These are phyloP conservation scores for Bungarus multicinctus DNA, from an alignment of 2,113 vertebrate genomes.

Conservation along the genomic window DNA sequence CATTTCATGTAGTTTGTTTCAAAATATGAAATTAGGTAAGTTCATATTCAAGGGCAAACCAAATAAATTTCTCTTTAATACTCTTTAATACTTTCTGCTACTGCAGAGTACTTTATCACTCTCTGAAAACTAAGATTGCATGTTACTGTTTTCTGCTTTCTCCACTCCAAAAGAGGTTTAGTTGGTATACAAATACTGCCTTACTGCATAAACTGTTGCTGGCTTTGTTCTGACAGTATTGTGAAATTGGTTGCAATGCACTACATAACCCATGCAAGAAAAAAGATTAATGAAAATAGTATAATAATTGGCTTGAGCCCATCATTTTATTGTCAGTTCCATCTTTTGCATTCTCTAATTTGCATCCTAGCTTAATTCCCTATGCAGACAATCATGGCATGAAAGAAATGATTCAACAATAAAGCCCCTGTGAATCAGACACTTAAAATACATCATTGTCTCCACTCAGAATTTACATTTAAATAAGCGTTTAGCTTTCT, in stretches of 20 bases:
- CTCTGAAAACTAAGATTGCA: not conserved
- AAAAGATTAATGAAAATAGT: not conserved
- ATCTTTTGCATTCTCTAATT: not conserved
- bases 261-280: not conserved
- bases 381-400: not conserved
- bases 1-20: not conserved
- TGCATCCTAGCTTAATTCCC: not conserved
- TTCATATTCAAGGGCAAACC: not conserved
- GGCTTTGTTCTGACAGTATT: not conserved
- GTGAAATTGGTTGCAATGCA: not conserved
- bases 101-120: not conserved
- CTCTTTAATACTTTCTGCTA: not conserved
- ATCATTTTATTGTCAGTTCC: not conserved
- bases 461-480: constrained; percentile 17
- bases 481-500: constrained; percentile 17
- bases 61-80: not conserved
- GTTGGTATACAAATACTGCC: not conserved
- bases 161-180: not conserved
- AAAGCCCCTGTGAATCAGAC: constrained; percentile 22
- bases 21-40: not conserved
- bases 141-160: not conserved
- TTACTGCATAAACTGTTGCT: not conserved
- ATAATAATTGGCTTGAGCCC: not conserved
- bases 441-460: constrained; percentile 10
- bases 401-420: not conserved